Evolutionary conservation across 2,113 vertebrate genomes (phyloP), one percentile per base, ranked within the genome.

Genomic region (Lampris megalopsis): DNA sequence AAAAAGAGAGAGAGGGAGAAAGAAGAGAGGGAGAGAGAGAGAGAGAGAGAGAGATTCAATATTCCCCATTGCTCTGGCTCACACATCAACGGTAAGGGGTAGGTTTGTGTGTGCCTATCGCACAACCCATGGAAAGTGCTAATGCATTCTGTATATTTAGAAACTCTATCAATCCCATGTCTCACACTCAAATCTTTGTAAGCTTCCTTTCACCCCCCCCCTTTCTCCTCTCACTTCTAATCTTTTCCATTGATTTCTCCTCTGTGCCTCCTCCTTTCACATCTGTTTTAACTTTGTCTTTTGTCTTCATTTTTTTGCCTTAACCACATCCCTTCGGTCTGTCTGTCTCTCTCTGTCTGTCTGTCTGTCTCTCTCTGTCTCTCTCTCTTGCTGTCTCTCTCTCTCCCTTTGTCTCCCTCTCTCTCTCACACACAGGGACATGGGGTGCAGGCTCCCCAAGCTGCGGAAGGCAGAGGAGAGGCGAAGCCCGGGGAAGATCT

Each of bases 401-500:
- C 62, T 66, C 49, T 37, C 48, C 53, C 36, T 11, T 43, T 71
- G 61, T 11, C 36, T 6, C 61, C 71, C 11, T 61, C 4, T 73
- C 42, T 58, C 52, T 63, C 13, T 73, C 6, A 37, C 13, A 57
- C 86, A 90, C 73, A 9, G 42, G 86, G 75, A 87, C 75, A 99
- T 99, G 98, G 98, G 98, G 91, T 99, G 97, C 68, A 93, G 96
- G 87, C 89, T 99, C 83, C 97, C 96, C 68, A 99, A 98, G 84
- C 85, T 98, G 74, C 94, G 95, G 88, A 97, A 96, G 75, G 93
- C 91, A 0, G 96, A 97, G 80, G 97, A 98, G 53, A 86, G 76
- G 71, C 96, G 92, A 81, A 95, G 97, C 71, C 98, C 98, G 5
- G 98, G 98, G 45, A 99, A 99, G 77, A 98, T 99, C 91, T 98